Percentiles rank a stretch among this genome's conserved stretches.
These are phyloP conservation scores for Dallia pectoralis DNA, from an alignment of 2,797 vertebrate genomes.

Conservation along the genomic window DNA sequence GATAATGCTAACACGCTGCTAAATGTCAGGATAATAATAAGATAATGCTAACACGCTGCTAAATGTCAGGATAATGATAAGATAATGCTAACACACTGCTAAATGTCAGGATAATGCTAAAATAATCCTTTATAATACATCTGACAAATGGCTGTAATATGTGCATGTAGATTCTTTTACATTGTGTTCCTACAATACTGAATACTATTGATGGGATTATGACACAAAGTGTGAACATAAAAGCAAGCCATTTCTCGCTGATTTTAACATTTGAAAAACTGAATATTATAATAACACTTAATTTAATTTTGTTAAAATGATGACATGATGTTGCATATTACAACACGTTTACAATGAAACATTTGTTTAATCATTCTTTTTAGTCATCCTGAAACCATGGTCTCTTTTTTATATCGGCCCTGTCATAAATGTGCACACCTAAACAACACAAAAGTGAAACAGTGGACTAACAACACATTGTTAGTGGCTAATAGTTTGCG, in stretches of 20 bases:
- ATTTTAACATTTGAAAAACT: not conserved
- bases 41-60: too few species aligned
- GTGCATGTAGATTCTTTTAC: not conserved
- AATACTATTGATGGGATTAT: conserved; percentile 12
- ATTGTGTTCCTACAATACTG: conserved; percentile 13
- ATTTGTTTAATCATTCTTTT: not conserved
- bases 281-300: too few species aligned
- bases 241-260: not conserved
- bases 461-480: not conserved
- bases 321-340: too few species aligned
- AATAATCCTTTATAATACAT: not conserved
- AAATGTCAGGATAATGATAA: too few species aligned
- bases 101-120: not conserved
- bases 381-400: too few species aligned
- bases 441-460: not conserved
- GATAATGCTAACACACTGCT: too few species aligned
- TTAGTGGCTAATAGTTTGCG: not conserved
- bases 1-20: too few species aligned
- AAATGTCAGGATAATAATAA: too few species aligned
- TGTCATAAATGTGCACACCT: too few species aligned
- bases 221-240: not conserved
- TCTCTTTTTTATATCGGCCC: too few species aligned
- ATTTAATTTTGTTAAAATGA: too few species aligned
- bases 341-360: not conserved
- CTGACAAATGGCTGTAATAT: conserved; percentile 14